Percentiles rank a stretch among this genome's conserved stretches.
These are phyloP conservation scores for Trichacis sp. DNA, from an alignment of 2,888 invertebrate genomes.

Conservation along the genomic window DNA sequence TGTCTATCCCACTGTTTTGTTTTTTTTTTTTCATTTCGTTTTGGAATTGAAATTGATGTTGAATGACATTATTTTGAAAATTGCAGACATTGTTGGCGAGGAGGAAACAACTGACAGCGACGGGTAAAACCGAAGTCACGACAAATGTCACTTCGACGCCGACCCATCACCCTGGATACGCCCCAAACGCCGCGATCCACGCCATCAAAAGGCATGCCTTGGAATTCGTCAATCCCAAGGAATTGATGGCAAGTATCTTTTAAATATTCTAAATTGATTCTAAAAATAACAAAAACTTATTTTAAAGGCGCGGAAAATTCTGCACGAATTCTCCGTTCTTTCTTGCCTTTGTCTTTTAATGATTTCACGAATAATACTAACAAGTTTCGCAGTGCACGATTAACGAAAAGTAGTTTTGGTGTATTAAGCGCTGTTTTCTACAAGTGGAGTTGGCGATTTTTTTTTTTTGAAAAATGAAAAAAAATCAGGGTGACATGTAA, in stretches of 20 bases:
- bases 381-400: slow-evolving; percentile 34
- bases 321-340: slow-evolving; percentile 11
- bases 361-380: slow-evolving; percentile 28
- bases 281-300: neutral
- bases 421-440: neutral
- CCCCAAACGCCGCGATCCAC: slow-evolving; percentile 94
- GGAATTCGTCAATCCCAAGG: slow-evolving; percentile 90
- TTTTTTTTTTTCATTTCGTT: too few relatives aligned
- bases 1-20: too few relatives aligned
- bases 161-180: slow-evolving; percentile 86
- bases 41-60: slow-evolving; percentile 1
- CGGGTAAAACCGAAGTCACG: slow-evolving; percentile 65
- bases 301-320: neutral
- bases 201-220: slow-evolving; percentile 96
- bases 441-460: slow-evolving; percentile 7
- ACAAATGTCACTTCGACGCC: slow-evolving; percentile 71
- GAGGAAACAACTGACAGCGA: slow-evolving; percentile 61
- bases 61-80: too few relatives aligned
- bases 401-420: slow-evolving; percentile 18
- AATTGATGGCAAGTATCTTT: slow-evolving; percentile 89
- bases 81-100: slow-evolving; percentile 61
- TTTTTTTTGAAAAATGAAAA: neutral
- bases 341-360: slow-evolving; percentile 23
- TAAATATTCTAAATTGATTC: too few relatives aligned
- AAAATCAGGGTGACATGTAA: neutral